phyloP scores from a whole-genome alignment of 2,113 vertebrate species.

The Austrofundulus limnaeus region DNA sequence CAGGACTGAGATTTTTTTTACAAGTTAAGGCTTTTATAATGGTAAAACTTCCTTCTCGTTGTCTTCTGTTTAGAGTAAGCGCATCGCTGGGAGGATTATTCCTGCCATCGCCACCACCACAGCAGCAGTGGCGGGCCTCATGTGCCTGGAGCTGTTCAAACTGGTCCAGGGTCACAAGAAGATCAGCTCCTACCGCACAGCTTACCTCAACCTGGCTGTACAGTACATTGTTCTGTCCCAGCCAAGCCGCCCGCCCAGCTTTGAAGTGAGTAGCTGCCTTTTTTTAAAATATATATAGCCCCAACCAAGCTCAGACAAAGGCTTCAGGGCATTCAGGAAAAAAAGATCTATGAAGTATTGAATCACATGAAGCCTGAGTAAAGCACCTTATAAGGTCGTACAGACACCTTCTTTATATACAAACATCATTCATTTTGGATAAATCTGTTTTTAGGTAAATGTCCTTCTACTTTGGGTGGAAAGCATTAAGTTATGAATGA shows the following conservation, averaged over 20 bases:
- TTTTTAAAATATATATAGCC: no score
- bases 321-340: slow-evolving; percentile 2
- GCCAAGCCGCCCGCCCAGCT: slow-evolving; percentile 48
- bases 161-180: slow-evolving; percentile 75
- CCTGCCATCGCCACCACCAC: slow-evolving; percentile 91
- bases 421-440: slow-evolving; percentile 50
- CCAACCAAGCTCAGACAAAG: slow-evolving; percentile 1
- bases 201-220: slow-evolving; percentile 73
- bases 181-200: slow-evolving; percentile 75
- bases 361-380: slow-evolving; percentile 2
- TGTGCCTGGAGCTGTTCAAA: slow-evolving; percentile 89
- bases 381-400: slow-evolving; percentile 11
- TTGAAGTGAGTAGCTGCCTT: slow-evolving; percentile 66
- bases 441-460: slow-evolving; percentile 44
- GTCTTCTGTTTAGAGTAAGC: slow-evolving; percentile 82
- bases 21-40: no score
- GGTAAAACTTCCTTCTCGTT: background rate
- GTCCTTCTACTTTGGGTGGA: slow-evolving; percentile 40
- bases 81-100: slow-evolving; percentile 83
- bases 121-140: slow-evolving; percentile 83
- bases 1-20: no score
- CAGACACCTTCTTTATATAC: slow-evolving; percentile 53
- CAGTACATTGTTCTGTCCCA: slow-evolving; percentile 59
- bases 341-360: slow-evolving; percentile 21
- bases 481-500: slow-evolving; percentile 64